Evolutionary conservation across 2,797 vertebrate genomes (phyloP), one percentile per base, ranked within the genome.

Genomic region (Pelodytes ibericus): DNA sequence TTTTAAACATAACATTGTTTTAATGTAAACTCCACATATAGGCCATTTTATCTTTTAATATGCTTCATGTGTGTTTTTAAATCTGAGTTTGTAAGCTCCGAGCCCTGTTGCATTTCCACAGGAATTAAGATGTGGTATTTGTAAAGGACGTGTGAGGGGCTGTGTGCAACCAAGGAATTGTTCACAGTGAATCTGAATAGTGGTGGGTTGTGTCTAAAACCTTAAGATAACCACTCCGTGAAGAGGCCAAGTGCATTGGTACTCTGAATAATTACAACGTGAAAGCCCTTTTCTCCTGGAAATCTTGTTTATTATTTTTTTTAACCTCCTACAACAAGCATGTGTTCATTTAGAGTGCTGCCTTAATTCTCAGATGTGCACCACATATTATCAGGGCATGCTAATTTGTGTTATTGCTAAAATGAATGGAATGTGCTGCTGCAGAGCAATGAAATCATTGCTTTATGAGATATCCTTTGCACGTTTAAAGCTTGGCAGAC

Each of bases 121-220:
- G n/a, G n/a, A n/a, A n/a, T n/a, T n/a, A n/a, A n/a, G 71, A 53
- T 49, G 29, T 22, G 47, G 71, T 72, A 72, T 72, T 64, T 72
- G 47, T 44, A 20, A 53, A 16, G 20, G 20, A 72, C 33, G 60
- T 72, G 60, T 56, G 71, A 63, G 30, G 36, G 25, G 18, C 25
- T 22, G 49, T 67, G 44, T 8, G 5, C 44, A 18, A 15, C 39
- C 36, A 41, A 41, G 27, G n/a, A 66, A n/a, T 24, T 22, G 58
- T 20, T 72, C 20, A 51, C 36, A 53, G 15, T 33, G 29, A 51
- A 36, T 56, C n/a, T 51, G 20, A 63, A 2, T 72, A 47, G 39
- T 66, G 33, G 61, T n/a, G 47, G 47, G 63, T 27, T 66, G 2
- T 66, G 22, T 39, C 30, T 39, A 24, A 49, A 39, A n/a, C 27